A percentile compares a stretch with the other conserved stretches of the same genome.
phyloP scores from a whole-genome alignment of 1,140 invertebrate genomes.

The Conus ventricosus region DNA sequence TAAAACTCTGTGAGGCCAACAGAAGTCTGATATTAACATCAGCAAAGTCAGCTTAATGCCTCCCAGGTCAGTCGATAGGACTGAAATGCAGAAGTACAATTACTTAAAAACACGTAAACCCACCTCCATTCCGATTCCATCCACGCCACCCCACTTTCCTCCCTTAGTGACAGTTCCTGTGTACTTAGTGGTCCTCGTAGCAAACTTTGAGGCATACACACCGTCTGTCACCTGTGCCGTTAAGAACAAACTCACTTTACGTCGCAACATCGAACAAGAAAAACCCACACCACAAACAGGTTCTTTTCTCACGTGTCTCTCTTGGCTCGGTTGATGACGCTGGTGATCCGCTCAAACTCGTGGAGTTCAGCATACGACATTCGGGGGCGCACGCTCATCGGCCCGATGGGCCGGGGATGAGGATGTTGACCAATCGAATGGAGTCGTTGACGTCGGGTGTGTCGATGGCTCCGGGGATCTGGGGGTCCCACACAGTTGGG shows the following conservation, averaged over 20 bases:
- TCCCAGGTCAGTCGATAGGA: too few relatives aligned
- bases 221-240: neutral
- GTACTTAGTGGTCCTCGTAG: slow-evolving; percentile 37
- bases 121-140: too few relatives aligned
- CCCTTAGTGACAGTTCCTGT: too few relatives aligned
- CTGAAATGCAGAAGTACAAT: too few relatives aligned
- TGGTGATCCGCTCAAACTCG: slow-evolving; percentile 43
- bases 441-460: slow-evolving; percentile 40
- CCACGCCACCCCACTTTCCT: too few relatives aligned
- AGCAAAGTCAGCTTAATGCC: too few relatives aligned
- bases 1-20: too few relatives aligned
- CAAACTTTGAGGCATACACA: slow-evolving; percentile 34
- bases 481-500: slow-evolving; percentile 2
- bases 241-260: too few relatives aligned
- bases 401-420: slow-evolving; percentile 43
- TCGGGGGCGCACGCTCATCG: slow-evolving; percentile 37
- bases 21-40: too few relatives aligned
- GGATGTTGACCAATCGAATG: slow-evolving; percentile 43
- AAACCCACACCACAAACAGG: neutral
- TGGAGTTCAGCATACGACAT: slow-evolving; percentile 44
- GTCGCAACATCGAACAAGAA: too few relatives aligned
- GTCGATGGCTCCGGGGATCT: neutral
- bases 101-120: too few relatives aligned
- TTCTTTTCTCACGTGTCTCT: slow-evolving; percentile 43
- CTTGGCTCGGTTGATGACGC: slow-evolving; percentile 47